phyloP scores from a whole-genome alignment of 2,888 invertebrate species.

The Caenorhabditis wallacei region DNA sequence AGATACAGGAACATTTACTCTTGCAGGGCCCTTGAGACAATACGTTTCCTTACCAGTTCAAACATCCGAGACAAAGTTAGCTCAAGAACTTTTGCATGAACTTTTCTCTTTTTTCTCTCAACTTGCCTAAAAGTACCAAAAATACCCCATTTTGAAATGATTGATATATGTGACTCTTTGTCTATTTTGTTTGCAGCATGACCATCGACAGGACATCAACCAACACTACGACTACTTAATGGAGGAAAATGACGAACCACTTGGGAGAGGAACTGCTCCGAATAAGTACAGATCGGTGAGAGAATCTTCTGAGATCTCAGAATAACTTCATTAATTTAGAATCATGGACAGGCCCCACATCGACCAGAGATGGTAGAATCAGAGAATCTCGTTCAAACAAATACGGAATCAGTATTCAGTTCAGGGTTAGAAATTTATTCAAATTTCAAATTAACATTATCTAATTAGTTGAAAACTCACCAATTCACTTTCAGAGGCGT shows the following conservation, averaged over 20 bases:
- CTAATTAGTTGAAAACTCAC: conserved; percentile 2
- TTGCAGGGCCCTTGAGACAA: too few species aligned
- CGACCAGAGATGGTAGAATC: conserved; percentile 34
- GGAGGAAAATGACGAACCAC: conserved; percentile 60
- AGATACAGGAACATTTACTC: too few species aligned
- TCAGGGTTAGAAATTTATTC: conserved; percentile 46
- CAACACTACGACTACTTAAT: conserved; percentile 63
- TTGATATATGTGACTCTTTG: conserved; percentile 47
- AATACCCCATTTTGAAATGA: conserved; percentile 28
- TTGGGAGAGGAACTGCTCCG: conserved; percentile 46
- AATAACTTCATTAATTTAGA: conserved; percentile 16
- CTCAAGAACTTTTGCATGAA: conserved; percentile 9
- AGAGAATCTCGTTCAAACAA: conserved; percentile 24
- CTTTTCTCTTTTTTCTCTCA: conserved; percentile 6
- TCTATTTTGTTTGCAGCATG: conserved; percentile 38
- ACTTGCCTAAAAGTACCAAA: conserved; percentile 26
- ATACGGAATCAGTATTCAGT: conserved; percentile 61
- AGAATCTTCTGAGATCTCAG: too few species aligned
- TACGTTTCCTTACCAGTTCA: neutral
- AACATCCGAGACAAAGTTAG: neutral
- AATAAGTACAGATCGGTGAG: conserved; percentile 46
- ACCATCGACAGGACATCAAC: conserved; percentile 59
- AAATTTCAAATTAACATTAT: neutral
- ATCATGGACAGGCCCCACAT: conserved; percentile 35
- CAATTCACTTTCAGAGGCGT: conserved; percentile 59